Base-by-base conservation (phyloP, 2,888 invertebrate species). In the Melieria crassipennis region DNA sequence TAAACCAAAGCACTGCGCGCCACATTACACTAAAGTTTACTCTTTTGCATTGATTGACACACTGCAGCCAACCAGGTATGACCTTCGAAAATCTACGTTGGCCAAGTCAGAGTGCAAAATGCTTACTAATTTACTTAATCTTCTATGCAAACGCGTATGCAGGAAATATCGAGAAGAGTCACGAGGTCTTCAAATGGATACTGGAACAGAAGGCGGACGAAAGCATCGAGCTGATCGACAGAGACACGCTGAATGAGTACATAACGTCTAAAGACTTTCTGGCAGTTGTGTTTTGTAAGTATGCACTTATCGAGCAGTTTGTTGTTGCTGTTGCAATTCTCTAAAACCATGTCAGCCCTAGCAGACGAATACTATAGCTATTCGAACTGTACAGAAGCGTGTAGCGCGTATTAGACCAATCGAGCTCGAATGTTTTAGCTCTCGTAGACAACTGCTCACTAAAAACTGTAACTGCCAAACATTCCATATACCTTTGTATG, bases 251-350 rank as follows among this genome's bases (percentile, higher is more conserved):
- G 57, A 91, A 91, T 84, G 93, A 94, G 82, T 94, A 94, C 86
- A 95, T 97, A 79, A 94, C 93, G 82, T 93, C 92, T 48, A 95
- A 95, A 87, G 96, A 97, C 86, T 97, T 96, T 88, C 88, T 97
- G 82, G 96, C 96, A 61, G 95, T 97, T 69, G 89, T 96, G 75
- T 97, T 96, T 87, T 97, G 96, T 96, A 91, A 94, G 95, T 91
- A 88, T 78, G 71, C 10, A 50, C 7, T 3, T 3, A 30, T 30
- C 30, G 30, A 30, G 30, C 30, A 30, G 30, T 30, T 30, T 30
- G 30, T 30, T 30, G 30, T 30, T 30, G 30, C 30, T 30, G 30
- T 30, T 30, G 7, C 3, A 43, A n/a, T 43, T 30, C 30, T 30
- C 30, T 30, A 30, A 30, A 60, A 60, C n/a, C 60, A 61, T 11